These are phyloP conservation scores for Pseudomyrmex dendroicus DNA, from an alignment of 1,140 invertebrate genomes.

Conservation along the genomic window DNA sequence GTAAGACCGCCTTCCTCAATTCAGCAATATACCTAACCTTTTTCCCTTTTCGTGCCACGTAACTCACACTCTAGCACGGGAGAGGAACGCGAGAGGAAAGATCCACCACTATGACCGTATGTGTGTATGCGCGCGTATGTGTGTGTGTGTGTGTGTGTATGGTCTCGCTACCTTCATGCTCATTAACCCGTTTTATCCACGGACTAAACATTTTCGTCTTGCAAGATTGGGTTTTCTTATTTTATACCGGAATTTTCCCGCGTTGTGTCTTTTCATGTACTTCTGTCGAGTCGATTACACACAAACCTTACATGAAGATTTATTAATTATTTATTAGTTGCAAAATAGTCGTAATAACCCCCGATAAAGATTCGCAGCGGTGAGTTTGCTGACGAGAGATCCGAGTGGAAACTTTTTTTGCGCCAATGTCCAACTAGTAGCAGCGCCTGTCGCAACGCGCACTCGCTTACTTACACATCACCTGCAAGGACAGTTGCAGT, in stretches of 20 bases:
- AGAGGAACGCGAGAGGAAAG: constrained; percentile 42
- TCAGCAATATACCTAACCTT: constrained; percentile 82
- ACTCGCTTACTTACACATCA: constrained; percentile 58
- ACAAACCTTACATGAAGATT: neutral
- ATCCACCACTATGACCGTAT: constrained; percentile 59
- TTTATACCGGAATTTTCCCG: constrained; percentile 32
- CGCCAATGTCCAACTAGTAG: constrained; percentile 3
- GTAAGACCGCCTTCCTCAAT: constrained; percentile 85
- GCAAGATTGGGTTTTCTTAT: constrained; percentile 47
- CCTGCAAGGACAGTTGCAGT: constrained; percentile 78
- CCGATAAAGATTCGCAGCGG: neutral
- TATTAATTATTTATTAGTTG: neutral
- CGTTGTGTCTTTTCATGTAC: neutral
- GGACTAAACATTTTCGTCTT: constrained; percentile 67
- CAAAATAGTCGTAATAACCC: neutral
- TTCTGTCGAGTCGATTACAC: neutral
- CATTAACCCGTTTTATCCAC: constrained; percentile 67
- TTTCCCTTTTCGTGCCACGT: constrained; percentile 57
- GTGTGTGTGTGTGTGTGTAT: too few relatives aligned
- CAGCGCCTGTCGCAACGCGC: constrained; percentile 62
- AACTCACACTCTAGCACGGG: constrained; percentile 64
- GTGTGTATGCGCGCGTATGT: constrained; percentile 36
- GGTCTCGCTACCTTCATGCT: constrained; percentile 64
- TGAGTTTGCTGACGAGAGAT: constrained; percentile 1
- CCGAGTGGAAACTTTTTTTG: neutral